Evolutionary conservation across 2,888 invertebrate genomes (phyloP), one percentile per base, ranked within the genome.

Genomic region (Troides oblongomaculatus): DNA sequence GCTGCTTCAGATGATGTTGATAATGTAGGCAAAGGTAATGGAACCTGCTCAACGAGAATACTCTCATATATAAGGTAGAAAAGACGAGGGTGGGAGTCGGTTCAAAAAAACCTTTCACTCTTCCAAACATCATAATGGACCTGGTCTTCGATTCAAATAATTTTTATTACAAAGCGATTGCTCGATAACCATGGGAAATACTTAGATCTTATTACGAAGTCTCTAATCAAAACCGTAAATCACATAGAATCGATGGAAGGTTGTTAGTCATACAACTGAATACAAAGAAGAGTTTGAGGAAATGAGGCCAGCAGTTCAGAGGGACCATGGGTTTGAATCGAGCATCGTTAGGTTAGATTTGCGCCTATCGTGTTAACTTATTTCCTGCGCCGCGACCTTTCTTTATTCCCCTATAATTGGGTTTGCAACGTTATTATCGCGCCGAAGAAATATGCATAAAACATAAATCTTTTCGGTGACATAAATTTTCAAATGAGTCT

Each of bases 261-360:
- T 70, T 66, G 62, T 66, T 66, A 66, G 57, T 57, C 21, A 46
- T 50, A 23, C 30, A 17, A 30, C 50, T 43, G 43, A 66, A 58
- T 23, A 53, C 60, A 63, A 66, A 58, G 50, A 36, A 46, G 63
- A 71, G 64, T 70, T 72, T 69, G 68, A 72, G 72, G 71, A 72
- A 77, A 77, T 75, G 74, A 73, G 72, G 72, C 72, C 64, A 68
- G 63, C 74, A 75, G 76, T 76, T 73, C 74, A 50, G 67, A 69
- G 61, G 53, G 58, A 70, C 69, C 66, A 63, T 61, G 46, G 62
- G 68, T 62, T 66, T 71, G 63, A 66, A 69, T 70, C 61, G 63
- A 60, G 64, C 74, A 62, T 74, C 71, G 69, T 74, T 74, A 74
- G 70, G 43, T 62, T 68, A 64, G 71, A 66, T 65, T 73, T 70